These are phyloP conservation scores for Heliconius hermathena DNA, from an alignment of 1,140 invertebrate genomes.

Conservation along the genomic window DNA sequence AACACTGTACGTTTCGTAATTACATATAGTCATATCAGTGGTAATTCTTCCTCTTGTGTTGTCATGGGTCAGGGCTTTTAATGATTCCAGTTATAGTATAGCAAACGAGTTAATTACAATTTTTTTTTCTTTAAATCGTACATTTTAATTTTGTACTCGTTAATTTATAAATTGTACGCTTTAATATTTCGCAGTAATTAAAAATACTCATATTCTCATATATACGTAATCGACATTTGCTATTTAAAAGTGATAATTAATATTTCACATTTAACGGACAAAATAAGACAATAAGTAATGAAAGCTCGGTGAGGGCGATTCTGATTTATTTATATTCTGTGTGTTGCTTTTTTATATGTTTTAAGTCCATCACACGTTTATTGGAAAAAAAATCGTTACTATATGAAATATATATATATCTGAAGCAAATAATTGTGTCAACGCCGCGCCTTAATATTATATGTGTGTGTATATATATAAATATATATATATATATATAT, in stretches of 20 bases:
- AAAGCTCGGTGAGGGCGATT: background rate
- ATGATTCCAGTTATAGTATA: constrained; percentile 24
- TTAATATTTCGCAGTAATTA: constrained; percentile 6
- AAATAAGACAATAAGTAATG: background rate
- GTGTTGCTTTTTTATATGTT: background rate
- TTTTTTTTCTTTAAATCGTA: background rate
- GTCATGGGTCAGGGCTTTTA: constrained; percentile 14
- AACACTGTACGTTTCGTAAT: constrained; percentile 34
- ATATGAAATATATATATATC: no score
- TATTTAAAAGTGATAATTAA: background rate
- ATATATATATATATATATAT: no score
- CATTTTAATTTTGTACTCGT: background rate
- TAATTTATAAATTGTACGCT: background rate
- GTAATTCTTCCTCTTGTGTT: background rate
- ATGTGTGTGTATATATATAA: no score
- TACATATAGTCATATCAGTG: constrained; percentile 22
- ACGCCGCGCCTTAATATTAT: no score
- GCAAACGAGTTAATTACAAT: background rate
- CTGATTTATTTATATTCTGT: background rate
- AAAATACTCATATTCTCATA: background rate
- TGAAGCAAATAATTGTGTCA: no score
- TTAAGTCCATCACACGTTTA: background rate
- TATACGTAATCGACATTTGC: background rate
- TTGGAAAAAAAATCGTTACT: background rate
- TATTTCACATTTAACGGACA: background rate